Base-by-base conservation (phyloP, 2,888 invertebrate genomes). In the Esperia sulphurella region DNA sequence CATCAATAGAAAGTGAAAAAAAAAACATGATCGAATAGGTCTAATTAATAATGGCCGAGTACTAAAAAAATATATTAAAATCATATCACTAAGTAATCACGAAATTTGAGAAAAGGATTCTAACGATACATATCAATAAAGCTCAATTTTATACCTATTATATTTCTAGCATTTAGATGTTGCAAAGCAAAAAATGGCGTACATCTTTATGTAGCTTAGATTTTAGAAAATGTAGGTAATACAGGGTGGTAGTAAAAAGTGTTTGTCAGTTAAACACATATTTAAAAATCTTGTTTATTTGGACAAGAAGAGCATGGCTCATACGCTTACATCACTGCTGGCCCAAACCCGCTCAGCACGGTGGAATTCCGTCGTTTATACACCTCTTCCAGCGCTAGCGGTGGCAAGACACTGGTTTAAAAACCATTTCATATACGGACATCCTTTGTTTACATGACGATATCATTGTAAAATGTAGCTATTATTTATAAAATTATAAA, bases 131-230 rank as follows among this genome's bases (percentile, higher is more conserved):
- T 88, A 89, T 89, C 88, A 87, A 78, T 67, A 79, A 87, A 79
- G 88, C 88, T 89, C 88, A 89, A 89, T 89, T 88, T 89, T 89
- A 71, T 88, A 89, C 83, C 68, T 82, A 85, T 78, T 74, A 69
- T 83, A 85, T 83, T 77, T 77, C 69, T 87, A 86, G 86, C 71
- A 61, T 80, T 39, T 86, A 86, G 83, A 77, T 71, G 75, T 83
- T 84, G 84, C 83, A 77, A 83, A 76, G 77, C 80, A 80, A 84
- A 79, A 84, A 79, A 68, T 65, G 67, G 65, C 55, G 74, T 77
- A 65, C 69, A 79, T 78, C 75, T 77, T 79, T 78, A 78, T 71
- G 77, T 84, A 83, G 82, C 71, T 75, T 84, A 84, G 83, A 71
- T 49, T 62, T 68, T 79, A 79, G 76, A 70, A 54, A 59, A 61